These are phyloP conservation scores for Leucophenga maculata DNA, from an alignment of 2,888 invertebrate species.

Conservation along the genomic window DNA sequence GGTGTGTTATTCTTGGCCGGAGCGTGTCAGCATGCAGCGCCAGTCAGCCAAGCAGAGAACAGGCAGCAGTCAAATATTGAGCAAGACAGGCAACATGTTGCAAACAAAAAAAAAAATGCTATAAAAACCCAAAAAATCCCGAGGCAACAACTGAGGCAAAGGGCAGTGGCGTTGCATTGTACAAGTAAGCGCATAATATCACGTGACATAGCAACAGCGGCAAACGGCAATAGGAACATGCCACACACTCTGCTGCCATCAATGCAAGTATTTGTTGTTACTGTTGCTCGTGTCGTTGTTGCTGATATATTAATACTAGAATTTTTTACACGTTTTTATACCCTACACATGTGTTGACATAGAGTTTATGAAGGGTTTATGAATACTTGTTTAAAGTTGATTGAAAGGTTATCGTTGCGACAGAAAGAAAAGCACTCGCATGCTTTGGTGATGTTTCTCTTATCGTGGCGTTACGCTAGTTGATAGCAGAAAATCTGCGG, in stretches of 20 bases:
- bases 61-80: conserved; percentile 18
- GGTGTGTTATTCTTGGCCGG: not conserved
- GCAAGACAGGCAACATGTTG: conserved; percentile 25
- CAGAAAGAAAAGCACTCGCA: too few species aligned
- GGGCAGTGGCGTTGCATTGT: not conserved
- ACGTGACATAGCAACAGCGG: conserved; percentile 9
- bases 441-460: too few species aligned
- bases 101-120: not conserved
- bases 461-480: too few species aligned
- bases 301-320: conserved; percentile 7
- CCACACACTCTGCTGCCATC: conserved; percentile 5
- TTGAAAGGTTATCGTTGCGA: too few species aligned
- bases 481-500: too few species aligned
- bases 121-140: too few species aligned
- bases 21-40: conserved; percentile 21
- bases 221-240: conserved; percentile 1
- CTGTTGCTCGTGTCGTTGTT: not conserved
- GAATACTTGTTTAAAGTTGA: too few species aligned
- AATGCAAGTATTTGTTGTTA: not conserved
- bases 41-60: not conserved
- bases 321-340: not conserved
- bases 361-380: too few species aligned
- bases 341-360: too few species aligned
- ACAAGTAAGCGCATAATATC: conserved; percentile 5
- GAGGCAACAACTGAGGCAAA: not conserved